Percentiles rank a stretch among this genome's conserved stretches.
phyloP scores from a whole-genome alignment of 2,888 invertebrate species.

The Brachylomia viminalis region DNA sequence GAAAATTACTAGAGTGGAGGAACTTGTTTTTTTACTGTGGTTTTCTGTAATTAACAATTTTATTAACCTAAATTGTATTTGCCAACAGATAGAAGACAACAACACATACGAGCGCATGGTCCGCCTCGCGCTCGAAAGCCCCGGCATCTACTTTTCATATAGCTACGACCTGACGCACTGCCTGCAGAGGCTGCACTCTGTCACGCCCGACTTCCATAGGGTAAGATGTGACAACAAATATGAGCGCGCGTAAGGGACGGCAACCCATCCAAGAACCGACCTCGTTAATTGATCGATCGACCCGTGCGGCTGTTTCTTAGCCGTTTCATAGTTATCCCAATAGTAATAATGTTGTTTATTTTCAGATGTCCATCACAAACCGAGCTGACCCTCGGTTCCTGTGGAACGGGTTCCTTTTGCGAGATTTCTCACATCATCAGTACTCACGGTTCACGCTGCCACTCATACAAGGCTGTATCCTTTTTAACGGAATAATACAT shows the following conservation, averaged over 20 bases:
- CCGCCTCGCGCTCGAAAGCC: conserved; percentile 94
- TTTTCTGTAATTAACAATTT: background rate
- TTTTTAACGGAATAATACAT: conserved; percentile 72
- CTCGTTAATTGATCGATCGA: background rate
- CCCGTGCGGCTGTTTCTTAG: background rate
- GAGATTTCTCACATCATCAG: conserved; percentile 94
- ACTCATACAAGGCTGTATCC: conserved; percentile 97
- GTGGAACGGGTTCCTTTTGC: conserved; percentile 97
- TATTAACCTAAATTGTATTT: background rate
- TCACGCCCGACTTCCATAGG: conserved; percentile 95
- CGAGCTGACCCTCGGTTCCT: conserved; percentile 97
- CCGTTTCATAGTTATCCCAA: background rate
- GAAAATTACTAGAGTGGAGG: background rate
- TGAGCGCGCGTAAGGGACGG: no score
- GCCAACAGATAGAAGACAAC: conserved; percentile 93
- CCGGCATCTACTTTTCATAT: conserved; percentile 98
- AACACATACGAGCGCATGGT: conserved; percentile 96
- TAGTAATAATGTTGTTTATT: conserved; percentile 16
- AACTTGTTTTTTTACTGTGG: background rate
- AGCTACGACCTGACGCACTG: conserved; percentile 98
- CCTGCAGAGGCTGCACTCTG: conserved; percentile 96
- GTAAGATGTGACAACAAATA: conserved; percentile 75
- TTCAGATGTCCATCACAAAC: conserved; percentile 93
- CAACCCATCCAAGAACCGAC: background rate
- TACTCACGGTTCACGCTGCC: conserved; percentile 96